Conservation (phyloP, 2,113 vertebrate species). For the Stegostoma tigrinum region DNA sequence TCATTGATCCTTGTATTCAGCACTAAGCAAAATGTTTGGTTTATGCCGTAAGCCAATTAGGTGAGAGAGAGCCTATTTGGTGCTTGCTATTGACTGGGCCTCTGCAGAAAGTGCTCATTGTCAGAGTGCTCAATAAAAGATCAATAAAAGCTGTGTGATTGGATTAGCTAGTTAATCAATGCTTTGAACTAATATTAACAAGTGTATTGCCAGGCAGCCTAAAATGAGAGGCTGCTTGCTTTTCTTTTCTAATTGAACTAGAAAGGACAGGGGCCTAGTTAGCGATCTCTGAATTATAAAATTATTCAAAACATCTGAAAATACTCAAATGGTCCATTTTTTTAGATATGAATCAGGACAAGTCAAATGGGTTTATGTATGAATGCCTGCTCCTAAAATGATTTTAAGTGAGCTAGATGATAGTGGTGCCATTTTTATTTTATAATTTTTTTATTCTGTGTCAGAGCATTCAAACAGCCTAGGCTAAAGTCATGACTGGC, state of each 20-base stretch:
- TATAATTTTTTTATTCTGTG: background rate
- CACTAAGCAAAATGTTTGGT: conserved; percentile 94
- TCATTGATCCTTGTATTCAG: conserved; percentile 76
- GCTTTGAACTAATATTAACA: conserved; percentile 93
- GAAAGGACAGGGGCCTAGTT: conserved; percentile 53
- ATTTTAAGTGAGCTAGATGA: too few relatives aligned
- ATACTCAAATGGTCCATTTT: background rate
- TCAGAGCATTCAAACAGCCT: background rate
- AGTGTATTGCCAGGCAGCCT: conserved; percentile 75
- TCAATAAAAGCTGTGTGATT: conserved; percentile 85
- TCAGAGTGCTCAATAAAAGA: conserved; percentile 71
- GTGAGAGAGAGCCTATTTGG: conserved; percentile 77
- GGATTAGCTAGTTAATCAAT: conserved; percentile 95
- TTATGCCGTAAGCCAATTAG: conserved; percentile 94
- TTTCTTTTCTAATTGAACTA: conserved; percentile 63
- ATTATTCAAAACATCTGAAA: conserved; percentile 22
- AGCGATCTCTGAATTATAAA: conserved; percentile 10
- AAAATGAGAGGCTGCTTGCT: conserved; percentile 60
- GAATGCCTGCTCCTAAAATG: background rate
- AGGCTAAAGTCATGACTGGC: background rate
- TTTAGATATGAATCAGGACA: background rate
- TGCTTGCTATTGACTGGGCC: conserved; percentile 75
- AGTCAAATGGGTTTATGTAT: background rate
- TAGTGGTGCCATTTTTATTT: background rate
- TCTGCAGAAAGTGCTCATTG: conserved; percentile 77